A percentile compares a stretch with the other conserved stretches of the same genome.
phyloP scores from a whole-genome alignment of 2,888 invertebrate genomes.

The Cerastis rubricosa region DNA sequence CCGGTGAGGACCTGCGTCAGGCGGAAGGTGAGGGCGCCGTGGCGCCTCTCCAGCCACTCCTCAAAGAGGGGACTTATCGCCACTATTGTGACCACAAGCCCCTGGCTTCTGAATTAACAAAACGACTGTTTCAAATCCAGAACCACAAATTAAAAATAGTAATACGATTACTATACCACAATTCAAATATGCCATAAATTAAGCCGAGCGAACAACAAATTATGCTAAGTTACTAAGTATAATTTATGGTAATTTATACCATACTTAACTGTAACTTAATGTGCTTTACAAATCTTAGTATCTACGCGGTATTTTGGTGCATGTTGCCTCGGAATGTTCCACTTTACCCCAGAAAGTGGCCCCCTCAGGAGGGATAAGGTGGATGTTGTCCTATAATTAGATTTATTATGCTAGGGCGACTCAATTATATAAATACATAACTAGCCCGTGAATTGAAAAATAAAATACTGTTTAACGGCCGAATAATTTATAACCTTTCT shows the following conservation, averaged over 20 bases:
- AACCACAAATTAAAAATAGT: neutral
- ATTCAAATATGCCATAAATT: conserved; percentile 30
- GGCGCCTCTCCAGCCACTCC: too few species aligned
- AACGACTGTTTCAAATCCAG: neutral
- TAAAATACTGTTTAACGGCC: neutral
- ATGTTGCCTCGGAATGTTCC: conserved; percentile 4
- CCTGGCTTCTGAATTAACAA: neutral
- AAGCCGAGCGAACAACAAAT: conserved; percentile 17
- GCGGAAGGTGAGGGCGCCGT: too few species aligned
- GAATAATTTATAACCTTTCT: neutral
- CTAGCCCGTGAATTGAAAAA: neutral
- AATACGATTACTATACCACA: neutral
- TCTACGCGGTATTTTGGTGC: conserved; percentile 14
- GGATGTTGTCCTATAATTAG: neutral
- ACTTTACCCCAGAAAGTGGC: neutral
- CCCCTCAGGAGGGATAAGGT: neutral
- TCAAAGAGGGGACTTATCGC: too few species aligned
- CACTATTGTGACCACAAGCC: too few species aligned
- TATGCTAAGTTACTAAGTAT: conserved; percentile 42
- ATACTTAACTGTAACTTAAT: conserved; percentile 55
- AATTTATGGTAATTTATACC: conserved; percentile 46
- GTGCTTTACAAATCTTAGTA: conserved; percentile 47
- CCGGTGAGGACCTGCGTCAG: too few species aligned
- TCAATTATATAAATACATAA: neutral
- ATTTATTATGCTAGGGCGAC: neutral